These are phyloP conservation scores for Drosophila eugracilis DNA, from an alignment of 1,140 invertebrate genomes.

Conservation along the genomic window DNA sequence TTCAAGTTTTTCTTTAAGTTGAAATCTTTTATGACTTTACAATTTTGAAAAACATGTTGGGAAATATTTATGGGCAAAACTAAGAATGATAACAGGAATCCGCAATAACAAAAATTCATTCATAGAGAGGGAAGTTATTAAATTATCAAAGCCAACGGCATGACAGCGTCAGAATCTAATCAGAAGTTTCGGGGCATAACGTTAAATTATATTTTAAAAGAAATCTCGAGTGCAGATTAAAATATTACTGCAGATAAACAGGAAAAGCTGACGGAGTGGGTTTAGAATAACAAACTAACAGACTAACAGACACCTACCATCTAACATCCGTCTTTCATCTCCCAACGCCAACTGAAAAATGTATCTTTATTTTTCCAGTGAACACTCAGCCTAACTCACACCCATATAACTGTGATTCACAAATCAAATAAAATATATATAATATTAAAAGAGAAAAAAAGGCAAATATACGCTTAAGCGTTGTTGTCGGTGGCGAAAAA, in stretches of 20 bases:
- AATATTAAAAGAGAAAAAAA: slow-evolving; percentile 62
- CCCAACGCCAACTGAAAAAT: slow-evolving; percentile 39
- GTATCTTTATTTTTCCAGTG: slow-evolving; percentile 71
- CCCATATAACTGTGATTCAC: slow-evolving; percentile 66
- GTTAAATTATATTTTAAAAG: slow-evolving; percentile 64
- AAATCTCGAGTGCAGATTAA: slow-evolving; percentile 73
- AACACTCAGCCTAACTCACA: slow-evolving; percentile 49
- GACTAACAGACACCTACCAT: slow-evolving; percentile 60
- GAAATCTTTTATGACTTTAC: slow-evolving; percentile 2
- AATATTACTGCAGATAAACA: slow-evolving; percentile 75
- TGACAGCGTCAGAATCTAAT: slow-evolving; percentile 63
- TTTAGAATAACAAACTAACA: too few relatives aligned
- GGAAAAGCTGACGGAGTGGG: slow-evolving; percentile 35
- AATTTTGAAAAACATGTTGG: slow-evolving; percentile 13
- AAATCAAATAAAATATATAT: slow-evolving; percentile 72
- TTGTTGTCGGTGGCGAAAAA: slow-evolving; percentile 63
- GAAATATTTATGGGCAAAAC: slow-evolving; percentile 24
- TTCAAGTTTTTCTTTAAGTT: background rate
- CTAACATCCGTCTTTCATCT: background rate
- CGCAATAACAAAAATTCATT: slow-evolving; percentile 51
- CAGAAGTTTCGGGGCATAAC: slow-evolving; percentile 52
- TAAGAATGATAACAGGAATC: slow-evolving; percentile 27
- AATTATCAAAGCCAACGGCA: slow-evolving; percentile 56
- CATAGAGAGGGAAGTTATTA: slow-evolving; percentile 63
- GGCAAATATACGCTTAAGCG: slow-evolving; percentile 41